These are phyloP conservation scores for Balearica regulorum DNA, from an alignment of 2,797 vertebrate genomes.

Conservation along the genomic window DNA sequence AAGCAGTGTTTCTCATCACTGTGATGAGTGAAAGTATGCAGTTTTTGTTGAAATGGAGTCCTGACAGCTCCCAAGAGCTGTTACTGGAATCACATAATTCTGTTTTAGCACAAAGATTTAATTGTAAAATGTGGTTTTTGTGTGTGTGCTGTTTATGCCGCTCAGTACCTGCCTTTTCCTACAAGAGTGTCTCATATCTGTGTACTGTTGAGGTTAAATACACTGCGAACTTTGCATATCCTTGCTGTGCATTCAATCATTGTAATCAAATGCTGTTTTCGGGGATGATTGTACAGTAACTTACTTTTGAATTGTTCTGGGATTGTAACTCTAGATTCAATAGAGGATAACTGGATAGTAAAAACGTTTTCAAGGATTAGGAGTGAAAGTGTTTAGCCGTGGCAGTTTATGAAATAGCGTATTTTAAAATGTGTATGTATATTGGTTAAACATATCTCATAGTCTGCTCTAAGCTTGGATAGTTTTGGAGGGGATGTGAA, in stretches of 20 bases:
- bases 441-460: neutral
- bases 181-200: fast-evolving
- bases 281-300: neutral
- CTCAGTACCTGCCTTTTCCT: neutral
- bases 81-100: neutral
- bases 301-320: neutral
- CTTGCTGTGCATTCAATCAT: neutral
- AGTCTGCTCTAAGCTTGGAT: neutral
- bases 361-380: neutral
- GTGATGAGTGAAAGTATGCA: neutral
- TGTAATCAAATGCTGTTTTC: neutral
- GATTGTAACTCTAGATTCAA: neutral
- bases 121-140: neutral
- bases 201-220: neutral
- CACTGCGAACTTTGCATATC: neutral
- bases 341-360: neutral
- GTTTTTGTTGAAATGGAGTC: neutral
- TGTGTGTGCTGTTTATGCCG: neutral
- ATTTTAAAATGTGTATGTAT: neutral
- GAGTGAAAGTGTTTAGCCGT: neutral
- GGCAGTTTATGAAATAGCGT: neutral
- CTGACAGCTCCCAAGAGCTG: neutral
- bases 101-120: neutral
- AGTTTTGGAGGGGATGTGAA: neutral
- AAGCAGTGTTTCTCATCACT: neutral